Percentiles rank a stretch among this genome's conserved stretches.
phyloP scores from a whole-genome alignment of 1,140 invertebrate species.

The Sweltsa coloradensis region DNA sequence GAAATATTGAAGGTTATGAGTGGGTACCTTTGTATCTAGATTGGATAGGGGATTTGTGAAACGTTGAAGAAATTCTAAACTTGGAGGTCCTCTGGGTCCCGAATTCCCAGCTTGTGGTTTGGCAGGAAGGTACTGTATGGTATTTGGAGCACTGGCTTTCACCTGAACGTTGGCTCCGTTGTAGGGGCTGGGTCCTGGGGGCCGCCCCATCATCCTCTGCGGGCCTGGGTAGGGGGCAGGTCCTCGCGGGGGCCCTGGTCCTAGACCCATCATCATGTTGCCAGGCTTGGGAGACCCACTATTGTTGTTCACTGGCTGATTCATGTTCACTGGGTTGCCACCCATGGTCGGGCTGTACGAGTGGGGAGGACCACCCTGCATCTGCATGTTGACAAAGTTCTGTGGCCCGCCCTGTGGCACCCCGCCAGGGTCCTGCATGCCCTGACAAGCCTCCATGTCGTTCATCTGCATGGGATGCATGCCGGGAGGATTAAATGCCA shows the following conservation, averaged over 20 bases:
- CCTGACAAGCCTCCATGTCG: constrained; percentile 29
- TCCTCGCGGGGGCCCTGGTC: constrained; percentile 29
- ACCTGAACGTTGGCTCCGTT: constrained; percentile 82
- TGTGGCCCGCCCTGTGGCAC: neutral
- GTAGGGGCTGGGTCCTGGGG: constrained; percentile 46
- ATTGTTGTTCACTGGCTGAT: constrained; percentile 13
- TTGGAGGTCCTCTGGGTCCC: constrained; percentile 65
- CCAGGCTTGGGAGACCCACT: constrained; percentile 25
- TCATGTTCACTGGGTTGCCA: constrained; percentile 15
- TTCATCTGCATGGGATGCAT: constrained; percentile 42
- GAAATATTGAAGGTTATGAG: constrained; percentile 65
- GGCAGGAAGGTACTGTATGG: constrained; percentile 93
- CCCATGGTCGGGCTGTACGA: constrained; percentile 5
- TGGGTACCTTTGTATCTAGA: constrained; percentile 57
- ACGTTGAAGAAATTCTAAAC: constrained; percentile 82
- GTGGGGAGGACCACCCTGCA: constrained; percentile 5
- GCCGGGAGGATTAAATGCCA: constrained; percentile 32
- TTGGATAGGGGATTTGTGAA: constrained; percentile 65
- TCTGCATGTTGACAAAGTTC: constrained; percentile 7
- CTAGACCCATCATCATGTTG: constrained; percentile 28
- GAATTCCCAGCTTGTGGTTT: constrained; percentile 57
- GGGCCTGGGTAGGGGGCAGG: constrained; percentile 12
- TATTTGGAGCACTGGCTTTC: constrained; percentile 92
- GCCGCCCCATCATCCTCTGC: constrained; percentile 27
- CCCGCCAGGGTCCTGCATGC: constrained; percentile 2